Percentiles rank a stretch among this genome's conserved stretches.
Evolutionary conservation across 2,113 vertebrate species (phyloP).

Genomic region (Manacus vitellinus): DNA sequence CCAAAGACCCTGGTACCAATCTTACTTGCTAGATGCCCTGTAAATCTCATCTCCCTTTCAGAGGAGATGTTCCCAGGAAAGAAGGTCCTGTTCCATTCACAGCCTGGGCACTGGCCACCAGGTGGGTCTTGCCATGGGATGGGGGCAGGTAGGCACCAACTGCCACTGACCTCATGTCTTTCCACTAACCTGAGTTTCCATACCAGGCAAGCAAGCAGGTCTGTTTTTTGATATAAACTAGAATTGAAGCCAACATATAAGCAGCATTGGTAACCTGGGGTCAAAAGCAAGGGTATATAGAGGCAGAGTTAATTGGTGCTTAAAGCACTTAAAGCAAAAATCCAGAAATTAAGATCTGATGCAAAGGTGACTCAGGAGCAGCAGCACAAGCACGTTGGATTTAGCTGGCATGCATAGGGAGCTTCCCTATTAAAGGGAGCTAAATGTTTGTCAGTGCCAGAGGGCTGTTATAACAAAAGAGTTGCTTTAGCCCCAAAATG

Average conservation of each 20-base stretch:
- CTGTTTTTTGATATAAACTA: neutral
- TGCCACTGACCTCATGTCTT: neutral
- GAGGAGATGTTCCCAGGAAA: neutral
- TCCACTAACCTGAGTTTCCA: neutral
- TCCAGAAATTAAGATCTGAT: neutral
- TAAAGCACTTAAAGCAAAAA: neutral
- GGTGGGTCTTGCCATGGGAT: neutral
- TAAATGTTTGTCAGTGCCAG: neutral
- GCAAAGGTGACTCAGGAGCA: neutral
- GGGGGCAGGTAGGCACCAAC: fast-evolving
- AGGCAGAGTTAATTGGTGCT: neutral
- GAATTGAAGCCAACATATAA: neutral
- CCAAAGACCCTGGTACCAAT: neutral
- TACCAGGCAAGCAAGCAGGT: neutral
- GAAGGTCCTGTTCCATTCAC: neutral
- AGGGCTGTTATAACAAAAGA: neutral
- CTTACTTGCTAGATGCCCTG: neutral
- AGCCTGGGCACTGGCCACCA: neutral
- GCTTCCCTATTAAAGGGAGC: neutral
- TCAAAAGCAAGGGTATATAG: neutral
- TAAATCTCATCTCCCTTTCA: neutral
- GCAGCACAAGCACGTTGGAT: neutral
- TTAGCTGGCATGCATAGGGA: neutral
- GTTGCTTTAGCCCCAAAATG: neutral
- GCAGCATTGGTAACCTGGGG: neutral